These are phyloP conservation scores for Mythimna loreyi DNA, from an alignment of 2,888 invertebrate genomes.

Conservation along the genomic window DNA sequence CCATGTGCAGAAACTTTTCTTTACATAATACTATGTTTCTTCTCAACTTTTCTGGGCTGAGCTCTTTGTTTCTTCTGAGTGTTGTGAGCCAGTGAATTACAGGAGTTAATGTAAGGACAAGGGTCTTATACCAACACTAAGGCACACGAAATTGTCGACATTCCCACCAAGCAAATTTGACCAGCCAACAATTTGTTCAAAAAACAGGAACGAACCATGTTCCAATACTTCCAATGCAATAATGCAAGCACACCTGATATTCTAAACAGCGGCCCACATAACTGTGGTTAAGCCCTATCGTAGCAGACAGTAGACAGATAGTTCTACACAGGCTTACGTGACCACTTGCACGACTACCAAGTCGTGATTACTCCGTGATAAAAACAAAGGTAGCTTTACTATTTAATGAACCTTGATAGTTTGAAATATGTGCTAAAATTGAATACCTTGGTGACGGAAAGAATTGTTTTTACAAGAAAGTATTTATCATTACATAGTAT, in stretches of 20 bases:
- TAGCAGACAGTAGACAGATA: slow-evolving; percentile 32
- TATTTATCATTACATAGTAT: background rate
- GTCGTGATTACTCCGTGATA: slow-evolving; percentile 44
- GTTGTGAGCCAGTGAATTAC: no score
- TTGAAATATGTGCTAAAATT: slow-evolving; percentile 39
- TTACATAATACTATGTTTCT: no score
- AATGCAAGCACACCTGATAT: background rate
- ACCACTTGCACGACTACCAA: slow-evolving; percentile 58
- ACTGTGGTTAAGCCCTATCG: slow-evolving; percentile 43
- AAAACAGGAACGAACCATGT: slow-evolving; percentile 19
- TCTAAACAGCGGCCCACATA: slow-evolving; percentile 27
- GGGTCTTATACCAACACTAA: background rate
- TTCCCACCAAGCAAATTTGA: background rate
- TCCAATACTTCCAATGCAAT: no score
- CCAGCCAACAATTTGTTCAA: background rate
- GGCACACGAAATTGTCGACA: background rate
- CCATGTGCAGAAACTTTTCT: no score
- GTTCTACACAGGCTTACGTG: slow-evolving; percentile 61
- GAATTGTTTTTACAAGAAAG: background rate
- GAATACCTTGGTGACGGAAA: slow-evolving; percentile 15
- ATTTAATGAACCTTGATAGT: slow-evolving; percentile 51
- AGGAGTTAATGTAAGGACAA: no score
- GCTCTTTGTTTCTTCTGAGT: no score
- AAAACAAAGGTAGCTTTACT: slow-evolving; percentile 46
- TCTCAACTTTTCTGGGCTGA: no score